Evolutionary conservation across 2,888 invertebrate species (phyloP).

Genomic region (Heteromyza rotundicornis): DNA sequence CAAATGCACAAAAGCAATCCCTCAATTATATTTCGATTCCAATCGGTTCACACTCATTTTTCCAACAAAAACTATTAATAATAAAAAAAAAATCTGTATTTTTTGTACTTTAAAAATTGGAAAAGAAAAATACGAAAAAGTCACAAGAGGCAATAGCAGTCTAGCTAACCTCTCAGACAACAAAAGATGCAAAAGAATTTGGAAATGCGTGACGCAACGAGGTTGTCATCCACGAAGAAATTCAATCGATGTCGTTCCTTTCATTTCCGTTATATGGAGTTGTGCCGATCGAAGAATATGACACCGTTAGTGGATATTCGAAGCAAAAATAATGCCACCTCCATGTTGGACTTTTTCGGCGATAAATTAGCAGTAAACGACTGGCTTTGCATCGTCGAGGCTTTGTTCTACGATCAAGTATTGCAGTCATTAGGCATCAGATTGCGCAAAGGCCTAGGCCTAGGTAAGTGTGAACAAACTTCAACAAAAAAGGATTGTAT

Average conservation of each 20-base stretch:
- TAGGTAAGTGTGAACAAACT: slow-evolving; percentile 40
- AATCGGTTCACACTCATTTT: too few relatives aligned
- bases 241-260: slow-evolving; percentile 56
- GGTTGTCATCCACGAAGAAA: slow-evolving; percentile 41
- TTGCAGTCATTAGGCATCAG: slow-evolving; percentile 73
- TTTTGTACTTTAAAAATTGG: slow-evolving; percentile 18
- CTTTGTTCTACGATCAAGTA: slow-evolving; percentile 74
- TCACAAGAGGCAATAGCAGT: slow-evolving; percentile 19
- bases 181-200: slow-evolving; percentile 33
- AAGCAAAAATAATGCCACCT: slow-evolving; percentile 61
- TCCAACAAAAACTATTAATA: too few relatives aligned
- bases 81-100: slow-evolving; percentile 19
- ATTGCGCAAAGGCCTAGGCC: slow-evolving; percentile 64
- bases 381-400: slow-evolving; percentile 77
- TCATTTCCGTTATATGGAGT: slow-evolving; percentile 59
- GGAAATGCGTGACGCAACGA: slow-evolving; percentile 35
- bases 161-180: background rate
- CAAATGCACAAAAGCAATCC: too few relatives aligned
- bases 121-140: slow-evolving; percentile 21
- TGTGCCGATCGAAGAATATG: slow-evolving; percentile 59
- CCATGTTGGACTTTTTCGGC: slow-evolving; percentile 72
- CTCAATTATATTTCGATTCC: too few relatives aligned
- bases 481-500: background rate
- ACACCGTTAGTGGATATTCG: slow-evolving; percentile 53
- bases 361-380: slow-evolving; percentile 78